Evolutionary conservation across 53 echinoderm and acorn worm species (phyloP), one percentile per base, ranked within the genome.

Genomic region (Echinometra lucunter): DNA sequence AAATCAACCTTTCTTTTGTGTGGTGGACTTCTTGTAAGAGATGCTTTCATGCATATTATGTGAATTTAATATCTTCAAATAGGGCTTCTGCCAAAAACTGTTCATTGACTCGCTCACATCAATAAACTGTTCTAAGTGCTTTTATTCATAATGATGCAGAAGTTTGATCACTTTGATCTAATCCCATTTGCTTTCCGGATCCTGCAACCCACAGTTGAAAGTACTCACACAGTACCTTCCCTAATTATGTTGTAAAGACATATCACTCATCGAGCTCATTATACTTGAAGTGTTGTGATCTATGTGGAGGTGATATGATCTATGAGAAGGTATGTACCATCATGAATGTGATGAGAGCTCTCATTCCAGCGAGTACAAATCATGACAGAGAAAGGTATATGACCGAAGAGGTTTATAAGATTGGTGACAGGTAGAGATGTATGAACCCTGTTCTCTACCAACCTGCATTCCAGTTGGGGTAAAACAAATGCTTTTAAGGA

Each of bases 261-360:
- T 49, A 85, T 85, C 85, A 2, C 18, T 85, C 85, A 85, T 85
- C 49, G 49, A 85, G 85, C 85, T 85, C 85, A 85, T 83, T 83
- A 83, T 2, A 85, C 45, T 42, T 15, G 49, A 27, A 81, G 85
- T 85, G 85, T 85, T 85, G 49, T 85, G 85, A 85, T 85, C 45
- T 85, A 85, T 30, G 45, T 49, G 49, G 13, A 85, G 85, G 85
- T 85, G 85, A 28, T 49, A 9, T 45, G 85, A 74, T 74, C 7
- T 74, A 37, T 35, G 12, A 8, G 6, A 13, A 85, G 85, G 49
- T 85, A 85, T 85, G 10, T 27, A 53, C 85, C 27, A 47, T 85
- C 25, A 85, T 85, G 85, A 53, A 28, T 85, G 85, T 85, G 85
- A 85, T 85, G 85, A 85, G 53, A 47, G 85, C n/a, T 49, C 1